Base-by-base conservation (phyloP, 2,797 vertebrate species). In the Cuculus canorus region DNA sequence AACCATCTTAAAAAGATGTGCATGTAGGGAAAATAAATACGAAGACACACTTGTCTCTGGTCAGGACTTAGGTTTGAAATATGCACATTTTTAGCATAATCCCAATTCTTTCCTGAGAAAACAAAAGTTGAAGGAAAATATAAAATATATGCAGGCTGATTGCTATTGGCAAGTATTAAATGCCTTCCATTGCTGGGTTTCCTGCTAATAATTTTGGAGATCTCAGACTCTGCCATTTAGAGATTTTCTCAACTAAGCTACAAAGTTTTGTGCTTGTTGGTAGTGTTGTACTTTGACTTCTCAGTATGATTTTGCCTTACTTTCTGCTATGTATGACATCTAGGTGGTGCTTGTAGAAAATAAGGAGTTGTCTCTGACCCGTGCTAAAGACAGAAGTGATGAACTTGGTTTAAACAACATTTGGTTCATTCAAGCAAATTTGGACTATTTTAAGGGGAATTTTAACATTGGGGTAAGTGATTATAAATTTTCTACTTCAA, bases 301-400 rank as follows among this genome's bases (percentile, higher is more conserved):
- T 93, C 60, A 76, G 35, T 92, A n/a, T 66, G 88, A 15, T 88
- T 92, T 89, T 95, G 57, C 86, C 47, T 93, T 93, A 25, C 33
- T 93, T 92, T 96, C 77, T 94, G 18, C 53, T 95, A 0, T 75
- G 13, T 91, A 10, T 95, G 77, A 87, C 92, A 93, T 96, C 43
- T 95, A 99, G 99, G 98, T 99, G 91, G 94, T 98, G 77, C 98
- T 99, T 70, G 98, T 99, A 91, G 99, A 99, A 98, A 99, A 99
- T 97, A 99, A 99, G 97, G 99, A 99, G 77, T 98, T 99, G 93
- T 99, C 99, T 59, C 97, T 99, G 96, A 90, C 99, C 33, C 98
- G 98, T 95, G 99, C 99, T 39, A 98, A 98, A 97, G 98, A 98
- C 70, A 98, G 99, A 95, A 98, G 98, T 45, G 92, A 98, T 43